These are phyloP conservation scores for Loris lydekkerianus DNA, from an alignment of 2,797 vertebrate species.

Conservation along the genomic window DNA sequence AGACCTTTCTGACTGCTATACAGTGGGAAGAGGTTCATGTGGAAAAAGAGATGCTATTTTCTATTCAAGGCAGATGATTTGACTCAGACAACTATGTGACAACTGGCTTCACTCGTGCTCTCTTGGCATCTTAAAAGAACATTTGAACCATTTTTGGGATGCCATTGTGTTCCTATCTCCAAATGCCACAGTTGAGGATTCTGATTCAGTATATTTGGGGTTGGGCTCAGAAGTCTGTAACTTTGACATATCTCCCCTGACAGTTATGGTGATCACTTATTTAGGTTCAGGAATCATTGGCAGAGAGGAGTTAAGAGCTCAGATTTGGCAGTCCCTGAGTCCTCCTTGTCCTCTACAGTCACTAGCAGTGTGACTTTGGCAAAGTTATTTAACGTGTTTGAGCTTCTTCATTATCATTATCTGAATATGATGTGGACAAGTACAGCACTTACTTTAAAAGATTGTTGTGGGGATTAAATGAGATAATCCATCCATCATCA, in stretches of 20 bases:
- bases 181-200: conserved; percentile 52
- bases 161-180: conserved; percentile 65
- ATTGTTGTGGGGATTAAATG: conserved; percentile 36
- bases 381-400: conserved; percentile 43
- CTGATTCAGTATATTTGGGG: conserved; percentile 49
- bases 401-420: conserved; percentile 55
- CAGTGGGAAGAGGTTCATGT: conserved; percentile 47
- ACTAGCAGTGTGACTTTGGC: conserved; percentile 26
- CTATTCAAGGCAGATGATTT: conserved; percentile 77
- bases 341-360: conserved; percentile 41
- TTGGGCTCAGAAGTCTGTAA: conserved; percentile 46
- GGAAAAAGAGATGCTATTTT: conserved; percentile 63
- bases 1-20: conserved; percentile 32
- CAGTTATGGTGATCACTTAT: background rate
- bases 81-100: conserved; percentile 63
- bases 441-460: conserved; percentile 50
- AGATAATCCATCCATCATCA: background rate
- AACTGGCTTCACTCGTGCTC: conserved; percentile 62
- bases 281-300: conserved; percentile 31
- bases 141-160: conserved; percentile 74
- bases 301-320: conserved; percentile 41
- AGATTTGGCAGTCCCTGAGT: background rate
- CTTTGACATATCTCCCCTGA: conserved; percentile 52
- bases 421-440: conserved; percentile 56
- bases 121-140: conserved; percentile 71